Conservation (phyloP, 1,140 invertebrate species). For the Sipha flava region DNA sequence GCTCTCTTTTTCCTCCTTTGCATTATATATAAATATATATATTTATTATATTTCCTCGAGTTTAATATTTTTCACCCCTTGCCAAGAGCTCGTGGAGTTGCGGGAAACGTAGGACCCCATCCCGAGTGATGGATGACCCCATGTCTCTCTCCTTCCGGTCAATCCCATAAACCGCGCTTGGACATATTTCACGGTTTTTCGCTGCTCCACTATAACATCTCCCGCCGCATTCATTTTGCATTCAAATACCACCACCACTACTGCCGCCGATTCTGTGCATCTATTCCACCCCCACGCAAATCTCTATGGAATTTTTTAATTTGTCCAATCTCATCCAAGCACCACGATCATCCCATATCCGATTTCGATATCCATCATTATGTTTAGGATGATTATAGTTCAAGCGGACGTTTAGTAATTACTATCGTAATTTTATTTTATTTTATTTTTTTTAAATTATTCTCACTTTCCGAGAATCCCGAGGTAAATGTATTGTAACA, state of each 20-base stretch:
- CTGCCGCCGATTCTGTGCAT: background rate
- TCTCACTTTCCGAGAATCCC: too few species aligned
- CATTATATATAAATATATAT: background rate
- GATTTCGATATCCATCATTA: background rate
- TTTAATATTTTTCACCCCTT: slow-evolving; percentile 12
- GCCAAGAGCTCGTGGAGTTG: background rate
- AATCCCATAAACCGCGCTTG: slow-evolving; percentile 14
- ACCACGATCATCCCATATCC: background rate
- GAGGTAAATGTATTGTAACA: too few species aligned
- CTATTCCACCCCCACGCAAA: background rate
- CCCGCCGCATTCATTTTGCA: background rate
- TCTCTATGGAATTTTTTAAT: slow-evolving; percentile 18
- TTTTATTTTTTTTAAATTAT: background rate
- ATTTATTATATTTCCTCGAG: background rate
- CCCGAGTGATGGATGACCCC: slow-evolving; percentile 20
- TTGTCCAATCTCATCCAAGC: background rate
- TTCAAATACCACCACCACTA: background rate
- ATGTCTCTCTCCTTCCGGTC: background rate
- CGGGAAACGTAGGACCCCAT: background rate
- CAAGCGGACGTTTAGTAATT: too few species aligned
- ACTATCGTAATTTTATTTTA: too few species aligned
- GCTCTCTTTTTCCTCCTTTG: background rate
- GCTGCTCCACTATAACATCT: background rate
- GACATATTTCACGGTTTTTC: slow-evolving; percentile 4
- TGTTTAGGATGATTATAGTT: background rate